phyloP scores from a whole-genome alignment of 2,797 vertebrate species.

The Protonibea diacanthus region DNA sequence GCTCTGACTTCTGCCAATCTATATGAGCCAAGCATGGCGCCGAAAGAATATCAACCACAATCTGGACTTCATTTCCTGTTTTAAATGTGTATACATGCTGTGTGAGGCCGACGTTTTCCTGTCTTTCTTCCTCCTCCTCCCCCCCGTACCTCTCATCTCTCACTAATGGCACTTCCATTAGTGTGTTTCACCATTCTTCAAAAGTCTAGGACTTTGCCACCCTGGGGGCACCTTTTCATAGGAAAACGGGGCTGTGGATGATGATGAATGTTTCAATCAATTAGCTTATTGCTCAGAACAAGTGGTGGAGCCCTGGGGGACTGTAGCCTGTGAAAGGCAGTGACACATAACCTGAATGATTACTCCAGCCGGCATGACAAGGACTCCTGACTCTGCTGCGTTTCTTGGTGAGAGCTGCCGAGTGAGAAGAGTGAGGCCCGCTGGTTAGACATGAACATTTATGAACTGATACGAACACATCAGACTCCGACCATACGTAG shows the following conservation, averaged over 20 bases:
- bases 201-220: conserved; percentile 62
- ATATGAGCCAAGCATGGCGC: background rate
- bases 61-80: conserved; percentile 29
- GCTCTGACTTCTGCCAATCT: conserved; percentile 16
- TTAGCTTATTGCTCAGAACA: conserved; percentile 80
- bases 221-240: conserved; percentile 55
- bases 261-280: conserved; percentile 81
- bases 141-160: conserved; percentile 28
- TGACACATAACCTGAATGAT: conserved; percentile 75
- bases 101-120: conserved; percentile 9
- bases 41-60: conserved; percentile 5
- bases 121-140: background rate
- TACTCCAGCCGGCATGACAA: conserved; percentile 39
- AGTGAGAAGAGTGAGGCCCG: conserved; percentile 3
- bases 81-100: conserved; percentile 16
- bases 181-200: conserved; percentile 58
- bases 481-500: background rate
- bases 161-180: conserved; percentile 65
- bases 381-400: conserved; percentile 34
- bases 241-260: conserved; percentile 54
- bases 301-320: conserved; percentile 62
- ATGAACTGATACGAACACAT: background rate
- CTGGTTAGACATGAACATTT: conserved; percentile 4
- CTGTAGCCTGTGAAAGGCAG: conserved; percentile 46
- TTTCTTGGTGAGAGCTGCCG: conserved; percentile 26